Percentiles rank a stretch among this genome's conserved stretches.
phyloP scores from a whole-genome alignment of 35 echinoderm and acorn worm genomes.

The Apostichopus parvimensis region DNA sequence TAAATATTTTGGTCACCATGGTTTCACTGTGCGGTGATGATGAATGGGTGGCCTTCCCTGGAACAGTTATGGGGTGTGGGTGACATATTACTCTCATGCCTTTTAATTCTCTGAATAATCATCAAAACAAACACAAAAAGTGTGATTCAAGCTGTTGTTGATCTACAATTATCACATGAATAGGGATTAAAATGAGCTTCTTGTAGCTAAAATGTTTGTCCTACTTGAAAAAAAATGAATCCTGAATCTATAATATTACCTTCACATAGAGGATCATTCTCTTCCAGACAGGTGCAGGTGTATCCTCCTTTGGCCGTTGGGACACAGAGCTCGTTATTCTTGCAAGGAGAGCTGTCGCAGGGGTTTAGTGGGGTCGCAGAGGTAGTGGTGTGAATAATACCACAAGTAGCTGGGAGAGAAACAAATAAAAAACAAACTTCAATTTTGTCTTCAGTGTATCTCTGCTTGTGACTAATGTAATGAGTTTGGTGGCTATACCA shows the following conservation, averaged over 20 bases:
- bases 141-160: background rate
- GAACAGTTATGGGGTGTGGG: too few species aligned
- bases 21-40: too few species aligned
- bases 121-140: background rate
- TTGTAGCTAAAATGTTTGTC: background rate
- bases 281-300: constrained; percentile 16
- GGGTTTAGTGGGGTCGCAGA: background rate
- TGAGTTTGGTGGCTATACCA: too few species aligned
- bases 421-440: too few species aligned
- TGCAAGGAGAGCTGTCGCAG: constrained; percentile 72
- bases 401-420: background rate
- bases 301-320: background rate
- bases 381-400: background rate
- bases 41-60: too few species aligned
- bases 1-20: too few species aligned
- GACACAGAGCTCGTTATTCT: constrained; percentile 9
- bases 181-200: background rate
- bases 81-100: background rate
- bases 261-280: constrained; percentile 32
- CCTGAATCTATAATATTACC: background rate
- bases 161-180: constrained; percentile 1
- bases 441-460: too few species aligned
- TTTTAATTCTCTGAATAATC: background rate
- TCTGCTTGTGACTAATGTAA: too few species aligned
- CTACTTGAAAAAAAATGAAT: background rate